A percentile compares a stretch with the other conserved stretches of the same genome.
Conservation (phyloP, 1,140 invertebrate species). For the Rhopalosiphum padi region DNA sequence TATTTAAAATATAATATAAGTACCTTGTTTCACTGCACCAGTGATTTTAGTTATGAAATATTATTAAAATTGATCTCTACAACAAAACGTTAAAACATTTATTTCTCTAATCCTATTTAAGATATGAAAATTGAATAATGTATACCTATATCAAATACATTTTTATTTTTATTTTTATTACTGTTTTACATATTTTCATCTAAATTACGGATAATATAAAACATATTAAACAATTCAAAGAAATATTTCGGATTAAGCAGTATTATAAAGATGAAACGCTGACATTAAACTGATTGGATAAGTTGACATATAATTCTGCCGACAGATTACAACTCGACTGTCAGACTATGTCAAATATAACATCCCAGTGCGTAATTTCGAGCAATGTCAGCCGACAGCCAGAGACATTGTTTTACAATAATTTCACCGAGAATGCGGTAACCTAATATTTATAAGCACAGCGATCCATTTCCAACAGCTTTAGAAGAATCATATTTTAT, state of each 20-base stretch:
- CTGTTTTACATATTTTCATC: background rate
- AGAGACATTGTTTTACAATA: conserved; percentile 35
- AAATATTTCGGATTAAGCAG: background rate
- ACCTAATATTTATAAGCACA: background rate
- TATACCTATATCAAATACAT: background rate
- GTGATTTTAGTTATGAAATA: background rate
- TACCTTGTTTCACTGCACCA: background rate
- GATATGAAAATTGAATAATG: background rate
- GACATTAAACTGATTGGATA: conserved; percentile 20
- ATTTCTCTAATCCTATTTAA: background rate
- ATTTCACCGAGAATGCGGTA: background rate
- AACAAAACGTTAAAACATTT: background rate
- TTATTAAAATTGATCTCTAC: background rate
- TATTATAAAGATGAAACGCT: background rate
- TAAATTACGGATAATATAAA: background rate
- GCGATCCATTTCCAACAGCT: background rate
- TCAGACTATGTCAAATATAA: background rate
- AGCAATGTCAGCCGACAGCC: background rate
- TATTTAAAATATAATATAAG: background rate
- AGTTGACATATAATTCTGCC: background rate
- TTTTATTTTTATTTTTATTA: background rate
- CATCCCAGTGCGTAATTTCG: background rate
- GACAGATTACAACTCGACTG: conserved; percentile 1
- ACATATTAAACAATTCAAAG: background rate
- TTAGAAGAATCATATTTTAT: background rate